phyloP scores from a whole-genome alignment of 2,797 vertebrate species.

The Cheirogaleus major region DNA sequence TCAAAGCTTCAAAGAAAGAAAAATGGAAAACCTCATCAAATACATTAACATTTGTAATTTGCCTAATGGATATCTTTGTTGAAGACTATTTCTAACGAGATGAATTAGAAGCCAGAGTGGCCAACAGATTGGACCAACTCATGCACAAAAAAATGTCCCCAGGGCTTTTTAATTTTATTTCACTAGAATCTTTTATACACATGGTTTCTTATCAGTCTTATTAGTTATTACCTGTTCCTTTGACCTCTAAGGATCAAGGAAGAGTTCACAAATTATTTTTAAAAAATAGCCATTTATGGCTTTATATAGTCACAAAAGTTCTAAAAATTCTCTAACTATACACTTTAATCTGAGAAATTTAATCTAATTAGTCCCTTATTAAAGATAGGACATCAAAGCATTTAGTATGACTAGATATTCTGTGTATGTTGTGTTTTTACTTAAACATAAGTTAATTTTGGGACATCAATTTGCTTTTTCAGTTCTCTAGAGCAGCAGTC shows the following conservation, averaged over 20 bases:
- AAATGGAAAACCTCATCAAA: background rate
- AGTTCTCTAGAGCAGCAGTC: background rate
- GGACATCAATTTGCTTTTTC: background rate
- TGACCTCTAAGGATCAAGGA: background rate
- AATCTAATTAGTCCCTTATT: background rate
- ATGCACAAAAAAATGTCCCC: background rate
- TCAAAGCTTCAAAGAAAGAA: slow-evolving; percentile 15
- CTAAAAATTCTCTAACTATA: background rate
- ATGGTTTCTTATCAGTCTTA: background rate
- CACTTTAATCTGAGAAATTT: background rate
- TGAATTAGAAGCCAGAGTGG: background rate
- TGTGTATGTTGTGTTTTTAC: background rate
- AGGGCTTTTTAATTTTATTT: background rate
- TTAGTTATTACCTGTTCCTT: background rate
- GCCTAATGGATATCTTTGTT: background rate
- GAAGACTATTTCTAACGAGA: slow-evolving; percentile 35
- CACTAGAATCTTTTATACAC: background rate
- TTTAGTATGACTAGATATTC: background rate
- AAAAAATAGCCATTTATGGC: background rate
- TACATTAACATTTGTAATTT: slow-evolving; percentile 30
- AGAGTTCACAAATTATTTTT: background rate
- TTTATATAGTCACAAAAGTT: background rate
- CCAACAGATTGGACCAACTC: background rate
- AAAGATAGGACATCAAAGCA: background rate
- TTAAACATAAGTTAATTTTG: background rate